Percentiles rank a stretch among this genome's conserved stretches.
Conservation (phyloP, 1,140 invertebrate genomes). For the Antheraea mylitta region DNA sequence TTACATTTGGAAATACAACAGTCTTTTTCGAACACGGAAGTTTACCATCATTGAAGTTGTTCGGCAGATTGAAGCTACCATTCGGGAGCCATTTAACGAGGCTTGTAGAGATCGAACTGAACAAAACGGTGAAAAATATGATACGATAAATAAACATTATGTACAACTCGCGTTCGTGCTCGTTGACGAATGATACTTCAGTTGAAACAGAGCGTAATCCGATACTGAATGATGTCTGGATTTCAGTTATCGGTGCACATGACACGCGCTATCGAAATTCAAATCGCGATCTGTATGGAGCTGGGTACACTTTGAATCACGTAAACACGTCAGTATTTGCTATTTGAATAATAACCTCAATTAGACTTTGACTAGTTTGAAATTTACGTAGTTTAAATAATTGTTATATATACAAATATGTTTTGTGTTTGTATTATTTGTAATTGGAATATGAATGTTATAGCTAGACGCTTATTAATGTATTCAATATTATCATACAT, state of each 20-base stretch:
- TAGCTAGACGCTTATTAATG: too few relatives aligned
- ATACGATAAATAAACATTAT: not conserved
- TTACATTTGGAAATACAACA: conserved; percentile 52
- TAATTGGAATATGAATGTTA: too few relatives aligned
- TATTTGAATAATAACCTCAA: not conserved
- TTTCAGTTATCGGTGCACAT: conserved; percentile 46
- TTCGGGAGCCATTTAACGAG: conserved; percentile 58
- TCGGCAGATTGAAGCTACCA: conserved; percentile 53
- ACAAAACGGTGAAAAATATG: conserved; percentile 7
- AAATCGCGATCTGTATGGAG: conserved; percentile 11
- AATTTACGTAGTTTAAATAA: not conserved
- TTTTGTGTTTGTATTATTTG: too few relatives aligned
- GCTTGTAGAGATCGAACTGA: conserved; percentile 30
- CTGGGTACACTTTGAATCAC: conserved; percentile 4
- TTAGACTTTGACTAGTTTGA: not conserved
- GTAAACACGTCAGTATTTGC: conserved; percentile 6
- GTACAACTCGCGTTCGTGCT: conserved; percentile 2
- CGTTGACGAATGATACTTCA: conserved; percentile 45
- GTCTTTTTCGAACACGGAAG: conserved; percentile 61
- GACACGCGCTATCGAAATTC: conserved; percentile 24
- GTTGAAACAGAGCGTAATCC: conserved; percentile 46
- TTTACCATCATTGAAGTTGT: conserved; percentile 52
- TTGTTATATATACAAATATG: not conserved
- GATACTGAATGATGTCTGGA: conserved; percentile 59
- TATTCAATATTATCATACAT: too few relatives aligned